Evolutionary conservation across 2,797 vertebrate species (phyloP).

Genomic region (Choloepus didactylus): DNA sequence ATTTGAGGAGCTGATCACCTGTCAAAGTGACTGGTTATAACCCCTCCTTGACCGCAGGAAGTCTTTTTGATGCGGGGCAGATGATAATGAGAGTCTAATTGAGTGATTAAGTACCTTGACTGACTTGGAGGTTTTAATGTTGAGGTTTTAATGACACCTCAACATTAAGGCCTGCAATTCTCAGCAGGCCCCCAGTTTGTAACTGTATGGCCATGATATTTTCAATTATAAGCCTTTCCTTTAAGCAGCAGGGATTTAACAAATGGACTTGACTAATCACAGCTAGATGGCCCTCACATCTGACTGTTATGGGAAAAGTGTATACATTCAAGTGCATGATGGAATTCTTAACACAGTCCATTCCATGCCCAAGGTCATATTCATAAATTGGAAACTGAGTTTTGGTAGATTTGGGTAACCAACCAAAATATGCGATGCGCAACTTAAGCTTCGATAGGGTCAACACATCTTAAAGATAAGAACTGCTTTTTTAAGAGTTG

Average conservation of each 20-base stretch:
- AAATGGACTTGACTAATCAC: slow-evolving; percentile 70
- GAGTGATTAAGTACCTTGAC: slow-evolving; percentile 88
- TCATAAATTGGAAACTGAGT: background rate
- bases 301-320: slow-evolving; percentile 39
- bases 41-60: slow-evolving; percentile 84
- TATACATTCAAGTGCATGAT: background rate
- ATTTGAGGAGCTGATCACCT: slow-evolving; percentile 83
- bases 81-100: slow-evolving; percentile 91
- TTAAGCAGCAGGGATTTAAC: slow-evolving; percentile 69
- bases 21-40: slow-evolving; percentile 81
- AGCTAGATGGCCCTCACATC: slow-evolving; percentile 52
- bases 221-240: slow-evolving; percentile 74
- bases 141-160: slow-evolving; percentile 71
- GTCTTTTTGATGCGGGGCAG: slow-evolving; percentile 85
- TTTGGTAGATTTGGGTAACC: background rate
- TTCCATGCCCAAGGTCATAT: background rate
- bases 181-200: slow-evolving; percentile 56
- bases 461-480: slow-evolving; percentile 55
- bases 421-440: background rate
- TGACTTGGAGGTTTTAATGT: background rate
- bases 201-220: slow-evolving; percentile 60
- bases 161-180: background rate
- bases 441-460: background rate
- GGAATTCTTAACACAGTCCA: background rate
- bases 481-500: slow-evolving; percentile 71